Percentiles rank a stretch among this genome's conserved stretches.
These are phyloP conservation scores for Saccostrea cuccullata DNA, from an alignment of 1,140 invertebrate species.

Conservation along the genomic window DNA sequence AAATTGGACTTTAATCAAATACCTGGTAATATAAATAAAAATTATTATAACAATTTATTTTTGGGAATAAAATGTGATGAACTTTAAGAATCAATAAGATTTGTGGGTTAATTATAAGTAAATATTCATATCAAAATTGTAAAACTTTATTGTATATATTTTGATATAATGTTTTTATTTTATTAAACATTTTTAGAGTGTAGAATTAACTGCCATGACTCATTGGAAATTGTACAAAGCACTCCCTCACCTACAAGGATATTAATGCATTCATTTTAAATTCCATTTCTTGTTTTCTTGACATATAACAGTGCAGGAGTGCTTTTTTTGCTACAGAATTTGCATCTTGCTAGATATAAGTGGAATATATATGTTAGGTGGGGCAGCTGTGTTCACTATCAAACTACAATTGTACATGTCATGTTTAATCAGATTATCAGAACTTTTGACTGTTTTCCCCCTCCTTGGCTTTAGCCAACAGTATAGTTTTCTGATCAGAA, in stretches of 20 bases:
- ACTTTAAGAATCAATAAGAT: background rate
- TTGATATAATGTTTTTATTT: background rate
- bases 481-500: no score
- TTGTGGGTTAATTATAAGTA: background rate
- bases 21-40: no score
- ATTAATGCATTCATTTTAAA: constrained; percentile 11
- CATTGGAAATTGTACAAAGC: background rate
- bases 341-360: background rate
- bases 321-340: background rate
- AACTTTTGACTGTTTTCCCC: no score
- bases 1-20: no score
- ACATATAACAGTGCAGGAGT: background rate
- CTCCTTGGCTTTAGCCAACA: no score
- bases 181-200: background rate
- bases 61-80: background rate
- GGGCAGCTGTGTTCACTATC: background rate
- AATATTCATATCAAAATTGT: background rate
- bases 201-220: constrained; percentile 3
- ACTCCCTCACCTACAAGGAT: background rate
- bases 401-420: background rate
- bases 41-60: background rate
- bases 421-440: background rate
- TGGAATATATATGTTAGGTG: background rate
- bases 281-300: background rate
- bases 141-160: background rate